phyloP scores from a whole-genome alignment of 2,797 vertebrate species.

The Megaceryle alcyon region DNA sequence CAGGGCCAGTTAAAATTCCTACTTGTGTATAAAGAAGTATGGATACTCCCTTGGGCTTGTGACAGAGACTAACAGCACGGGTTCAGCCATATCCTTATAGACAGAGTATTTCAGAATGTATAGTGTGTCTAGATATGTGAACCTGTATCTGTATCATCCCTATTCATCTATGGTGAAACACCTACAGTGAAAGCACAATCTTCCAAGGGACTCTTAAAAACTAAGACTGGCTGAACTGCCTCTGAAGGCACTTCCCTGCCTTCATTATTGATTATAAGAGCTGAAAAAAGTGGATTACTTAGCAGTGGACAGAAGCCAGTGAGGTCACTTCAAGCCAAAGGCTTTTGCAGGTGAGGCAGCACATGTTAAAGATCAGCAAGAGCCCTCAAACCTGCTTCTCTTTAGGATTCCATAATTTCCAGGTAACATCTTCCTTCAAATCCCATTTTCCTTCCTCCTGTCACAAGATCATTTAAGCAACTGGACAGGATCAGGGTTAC shows the following conservation, averaged over 20 bases:
- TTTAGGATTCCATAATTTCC: background rate
- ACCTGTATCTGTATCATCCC: background rate
- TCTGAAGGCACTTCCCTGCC: background rate
- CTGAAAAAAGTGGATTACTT: background rate
- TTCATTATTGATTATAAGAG: background rate
- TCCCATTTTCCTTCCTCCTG: background rate
- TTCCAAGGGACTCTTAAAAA: background rate
- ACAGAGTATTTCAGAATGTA: background rate
- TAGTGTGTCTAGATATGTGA: fast-evolving
- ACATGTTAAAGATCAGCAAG: background rate
- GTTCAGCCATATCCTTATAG: background rate
- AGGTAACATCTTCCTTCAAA: background rate
- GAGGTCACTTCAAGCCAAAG: background rate
- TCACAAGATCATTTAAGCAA: background rate
- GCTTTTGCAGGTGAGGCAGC: background rate
- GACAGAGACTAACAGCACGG: background rate
- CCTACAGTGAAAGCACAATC: background rate
- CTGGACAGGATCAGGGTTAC: background rate
- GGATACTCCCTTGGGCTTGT: background rate
- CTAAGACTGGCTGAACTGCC: background rate
- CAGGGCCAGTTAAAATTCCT: background rate
- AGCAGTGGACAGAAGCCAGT: background rate
- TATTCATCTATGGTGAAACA: background rate
- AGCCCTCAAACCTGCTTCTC: background rate
- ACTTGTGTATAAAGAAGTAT: background rate